Evolutionary conservation across 2,113 vertebrate species (phyloP), one percentile per base, ranked within the genome.

Genomic region (Lutjanus erythropterus): DNA sequence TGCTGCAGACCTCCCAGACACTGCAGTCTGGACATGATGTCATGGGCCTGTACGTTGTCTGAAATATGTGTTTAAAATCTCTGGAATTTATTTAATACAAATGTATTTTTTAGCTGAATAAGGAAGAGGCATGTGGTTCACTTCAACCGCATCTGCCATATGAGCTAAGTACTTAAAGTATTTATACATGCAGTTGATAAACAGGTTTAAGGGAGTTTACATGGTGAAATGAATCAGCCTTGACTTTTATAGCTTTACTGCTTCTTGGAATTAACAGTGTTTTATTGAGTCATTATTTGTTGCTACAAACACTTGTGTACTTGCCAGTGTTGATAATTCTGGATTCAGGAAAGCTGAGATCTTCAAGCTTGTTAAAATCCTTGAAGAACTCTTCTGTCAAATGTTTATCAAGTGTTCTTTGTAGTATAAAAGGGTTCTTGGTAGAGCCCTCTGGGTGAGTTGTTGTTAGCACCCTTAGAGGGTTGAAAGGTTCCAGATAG

Each of bases 1-100:
- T 16, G 21, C 50, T 12, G 39, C 27, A 69, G 88, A 90, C 87
- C 84, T 90, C 75, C 80, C 73, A 89, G 49, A 84, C 31, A 5
- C 75, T 56, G 12, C 44, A 37, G 83, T 80, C 75, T 88, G 75
- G 62, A 79, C 69, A 82, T 75, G 71, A 73, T 71, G 65, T 89
- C 67, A 85, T 71, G 6, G 39, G 70, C 52, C 39, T 71, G 23
- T 53, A 82, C 62, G 46, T 47, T 59, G 53, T 64, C 60, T 78
- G 16, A 80, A 82, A 82, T 78, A 79, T 71, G 23, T 69, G 71
- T 59, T 83, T 73, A 83, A 42, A 62, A 84, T 90, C 56, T 52
- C 42, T 21, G 67, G 74, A 69, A 68, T 77, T 64, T 56, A 62
- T 81, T 64, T 71, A 55, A 71, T 58, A 62, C 27, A 77, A 53